A percentile compares a stretch with the other conserved stretches of the same genome.
Evolutionary conservation across 1,140 invertebrate genomes (phyloP).

Genomic region (Conus ventricosus): DNA sequence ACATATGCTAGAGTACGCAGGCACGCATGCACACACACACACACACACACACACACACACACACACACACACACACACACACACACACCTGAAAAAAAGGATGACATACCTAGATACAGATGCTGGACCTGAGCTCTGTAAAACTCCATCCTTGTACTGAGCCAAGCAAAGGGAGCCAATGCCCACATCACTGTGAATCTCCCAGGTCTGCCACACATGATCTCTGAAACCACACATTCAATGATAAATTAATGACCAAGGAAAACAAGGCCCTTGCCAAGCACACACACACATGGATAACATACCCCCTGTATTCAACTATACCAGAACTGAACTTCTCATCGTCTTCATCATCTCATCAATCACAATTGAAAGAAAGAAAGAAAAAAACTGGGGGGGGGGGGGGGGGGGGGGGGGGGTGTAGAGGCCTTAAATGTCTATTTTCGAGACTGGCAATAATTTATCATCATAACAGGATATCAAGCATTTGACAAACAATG

Average conservation of each 20-base stretch:
- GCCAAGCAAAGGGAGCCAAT: constrained; percentile 43
- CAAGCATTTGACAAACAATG: no score
- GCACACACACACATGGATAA: not conserved
- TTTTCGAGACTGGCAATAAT: no score
- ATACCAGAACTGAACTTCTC: not conserved
- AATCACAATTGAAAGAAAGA: no score
- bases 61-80: not conserved
- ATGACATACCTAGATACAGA: constrained; percentile 14
- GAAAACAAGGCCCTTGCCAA: not conserved
- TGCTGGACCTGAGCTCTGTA: constrained; percentile 48
- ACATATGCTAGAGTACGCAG: no score
- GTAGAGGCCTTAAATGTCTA: no score
- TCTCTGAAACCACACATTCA: not conserved
- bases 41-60: not conserved
- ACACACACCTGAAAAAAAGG: not conserved
- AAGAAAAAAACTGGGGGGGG: no score
- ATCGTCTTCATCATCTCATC: no score
- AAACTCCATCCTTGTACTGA: constrained; percentile 42
- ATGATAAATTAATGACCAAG: not conserved
- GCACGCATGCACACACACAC: constrained; percentile 10
- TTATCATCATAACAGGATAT: no score
- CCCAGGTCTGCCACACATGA: not conserved
- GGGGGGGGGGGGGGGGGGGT: no score
- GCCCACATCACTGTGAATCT: not conserved
- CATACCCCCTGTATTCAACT: no score